A percentile compares a stretch with the other conserved stretches of the same genome.
Conservation (phyloP, 2,888 invertebrate genomes). For the Hirudinaria manillensis region DNA sequence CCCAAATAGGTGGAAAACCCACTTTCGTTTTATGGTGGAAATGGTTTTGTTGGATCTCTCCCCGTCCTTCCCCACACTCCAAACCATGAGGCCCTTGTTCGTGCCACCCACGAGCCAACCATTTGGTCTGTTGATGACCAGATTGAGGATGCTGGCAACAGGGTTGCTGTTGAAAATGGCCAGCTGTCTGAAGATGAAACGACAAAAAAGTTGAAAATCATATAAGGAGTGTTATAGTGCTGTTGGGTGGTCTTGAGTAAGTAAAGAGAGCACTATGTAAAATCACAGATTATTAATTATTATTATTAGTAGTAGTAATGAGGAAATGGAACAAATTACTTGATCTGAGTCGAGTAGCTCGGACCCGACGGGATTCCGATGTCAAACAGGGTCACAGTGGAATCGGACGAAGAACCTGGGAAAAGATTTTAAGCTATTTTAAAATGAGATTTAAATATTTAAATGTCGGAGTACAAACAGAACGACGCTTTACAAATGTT, state of each 20-base stretch:
- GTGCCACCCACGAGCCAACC: slow-evolving; percentile 45
- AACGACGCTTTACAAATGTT: not conserved
- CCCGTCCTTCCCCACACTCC: slow-evolving; percentile 40
- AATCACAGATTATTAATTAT: not conserved
- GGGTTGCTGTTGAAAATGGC: slow-evolving; percentile 41
- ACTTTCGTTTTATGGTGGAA: slow-evolving; percentile 10
- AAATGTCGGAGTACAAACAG: not conserved
- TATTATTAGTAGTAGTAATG: too few species aligned
- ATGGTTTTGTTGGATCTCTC: slow-evolving; percentile 6
- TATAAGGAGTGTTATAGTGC: not conserved
- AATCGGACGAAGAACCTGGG: slow-evolving; percentile 46
- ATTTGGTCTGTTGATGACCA: slow-evolving; percentile 40
- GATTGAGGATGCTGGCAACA: slow-evolving; percentile 43
- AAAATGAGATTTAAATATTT: not conserved
- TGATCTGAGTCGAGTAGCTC: slow-evolving; percentile 30
- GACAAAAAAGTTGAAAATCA: not conserved
- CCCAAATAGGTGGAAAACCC: not conserved
- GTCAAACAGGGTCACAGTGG: slow-evolving; percentile 47
- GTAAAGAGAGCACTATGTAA: not conserved
- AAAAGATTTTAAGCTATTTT: not conserved
- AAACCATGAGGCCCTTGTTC: slow-evolving; percentile 47
- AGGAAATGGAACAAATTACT: slow-evolving; percentile 14
- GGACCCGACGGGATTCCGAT: slow-evolving; percentile 44
- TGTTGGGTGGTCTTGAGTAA: not conserved
- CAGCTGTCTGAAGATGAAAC: slow-evolving; percentile 40